Conservation (phyloP, 2,797 vertebrate species). For the Amazona finschi region DNA sequence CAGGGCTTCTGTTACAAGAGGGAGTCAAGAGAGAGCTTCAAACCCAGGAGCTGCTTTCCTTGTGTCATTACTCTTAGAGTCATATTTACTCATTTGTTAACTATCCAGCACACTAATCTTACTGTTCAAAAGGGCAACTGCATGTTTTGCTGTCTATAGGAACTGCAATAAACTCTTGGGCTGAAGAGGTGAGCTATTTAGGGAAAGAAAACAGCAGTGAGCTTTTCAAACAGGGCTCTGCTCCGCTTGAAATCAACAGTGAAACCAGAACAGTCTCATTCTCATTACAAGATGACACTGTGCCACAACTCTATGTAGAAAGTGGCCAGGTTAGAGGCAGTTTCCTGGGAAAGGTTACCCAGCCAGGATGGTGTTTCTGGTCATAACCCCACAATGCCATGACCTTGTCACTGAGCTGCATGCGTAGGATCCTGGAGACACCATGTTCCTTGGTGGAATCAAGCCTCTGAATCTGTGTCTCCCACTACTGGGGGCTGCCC, state of each 20-base stretch:
- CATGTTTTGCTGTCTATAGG: neutral
- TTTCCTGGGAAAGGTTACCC: neutral
- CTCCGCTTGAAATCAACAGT: neutral
- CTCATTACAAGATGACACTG: neutral
- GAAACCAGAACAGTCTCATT: neutral
- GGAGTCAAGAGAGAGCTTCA: neutral
- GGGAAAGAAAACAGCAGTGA: neutral
- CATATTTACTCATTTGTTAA: neutral
- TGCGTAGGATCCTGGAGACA: neutral
- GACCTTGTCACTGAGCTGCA: neutral
- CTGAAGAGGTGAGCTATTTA: neutral
- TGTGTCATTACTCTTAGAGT: neutral
- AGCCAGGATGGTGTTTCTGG: neutral
- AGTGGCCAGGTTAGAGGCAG: neutral
- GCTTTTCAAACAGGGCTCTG: neutral
- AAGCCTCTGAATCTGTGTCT: neutral
- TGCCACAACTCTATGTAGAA: neutral
- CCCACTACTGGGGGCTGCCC: constrained; percentile 27
- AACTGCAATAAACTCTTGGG: neutral
- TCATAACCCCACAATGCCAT: neutral
- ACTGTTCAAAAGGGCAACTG: neutral
- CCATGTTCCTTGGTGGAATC: neutral
- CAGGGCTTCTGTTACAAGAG: neutral
- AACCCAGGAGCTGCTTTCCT: neutral
- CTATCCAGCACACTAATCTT: neutral